phyloP scores from a whole-genome alignment of 2,888 invertebrate species.

The Eudemis profundana region DNA sequence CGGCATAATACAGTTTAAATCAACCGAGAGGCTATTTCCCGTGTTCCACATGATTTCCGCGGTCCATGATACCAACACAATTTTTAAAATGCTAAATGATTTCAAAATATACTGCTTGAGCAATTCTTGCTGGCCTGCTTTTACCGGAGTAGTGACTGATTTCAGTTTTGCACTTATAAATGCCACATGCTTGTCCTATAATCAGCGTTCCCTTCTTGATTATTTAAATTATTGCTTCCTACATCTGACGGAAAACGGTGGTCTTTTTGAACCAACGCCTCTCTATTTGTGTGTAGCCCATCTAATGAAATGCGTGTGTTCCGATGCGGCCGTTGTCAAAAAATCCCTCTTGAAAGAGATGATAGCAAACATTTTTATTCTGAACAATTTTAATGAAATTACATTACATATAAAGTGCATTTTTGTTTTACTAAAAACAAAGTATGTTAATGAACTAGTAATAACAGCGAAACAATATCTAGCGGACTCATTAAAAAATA shows the following conservation, averaged over 20 bases:
- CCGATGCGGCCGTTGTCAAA: not conserved
- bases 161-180: constrained; percentile 24
- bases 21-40: constrained; percentile 10
- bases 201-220: not conserved
- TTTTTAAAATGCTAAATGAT: constrained; percentile 21
- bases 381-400: not conserved
- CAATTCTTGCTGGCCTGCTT: constrained; percentile 21
- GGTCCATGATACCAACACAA: constrained; percentile 15
- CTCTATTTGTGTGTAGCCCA: constrained; percentile 22
- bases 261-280: not conserved
- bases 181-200: constrained; percentile 5
- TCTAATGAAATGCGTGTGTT: constrained; percentile 14
- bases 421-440: not conserved
- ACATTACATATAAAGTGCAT: not conserved
- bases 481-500: not conserved
- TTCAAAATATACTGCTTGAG: not conserved
- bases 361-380: not conserved
- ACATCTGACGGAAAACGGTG: not conserved
- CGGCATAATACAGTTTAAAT: constrained; percentile 11
- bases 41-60: constrained; percentile 21
- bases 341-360: constrained; percentile 9
- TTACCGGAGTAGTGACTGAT: constrained; percentile 13
- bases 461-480: not conserved
- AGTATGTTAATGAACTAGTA: not conserved
- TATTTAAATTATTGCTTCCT: constrained; percentile 15